phyloP scores from a whole-genome alignment of 2,113 vertebrate species.

The Oryzias woworae region DNA sequence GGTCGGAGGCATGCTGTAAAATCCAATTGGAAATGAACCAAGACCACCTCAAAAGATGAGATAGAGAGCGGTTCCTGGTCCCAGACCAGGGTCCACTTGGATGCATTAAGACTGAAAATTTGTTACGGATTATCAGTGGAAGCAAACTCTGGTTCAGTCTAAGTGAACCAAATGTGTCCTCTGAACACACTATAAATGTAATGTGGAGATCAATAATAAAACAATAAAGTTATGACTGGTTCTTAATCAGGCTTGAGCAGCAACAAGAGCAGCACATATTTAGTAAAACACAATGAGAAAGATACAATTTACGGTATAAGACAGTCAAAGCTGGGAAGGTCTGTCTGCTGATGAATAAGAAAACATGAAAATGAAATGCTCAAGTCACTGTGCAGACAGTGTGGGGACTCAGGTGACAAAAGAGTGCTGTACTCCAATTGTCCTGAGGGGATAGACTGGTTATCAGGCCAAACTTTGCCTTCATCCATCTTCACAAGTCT shows the following conservation, averaged over 20 bases:
- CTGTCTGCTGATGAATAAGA: conserved; percentile 56
- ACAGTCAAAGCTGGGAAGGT: conserved; percentile 23
- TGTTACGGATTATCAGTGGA: too few relatives aligned
- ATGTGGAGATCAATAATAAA: neutral
- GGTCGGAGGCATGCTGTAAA: too few relatives aligned
- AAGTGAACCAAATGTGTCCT: too few relatives aligned
- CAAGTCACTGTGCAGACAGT: conserved; percentile 62
- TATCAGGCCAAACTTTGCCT: conserved; percentile 63
- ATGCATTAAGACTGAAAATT: too few relatives aligned
- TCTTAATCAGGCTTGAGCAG: neutral
- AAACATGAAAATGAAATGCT: conserved; percentile 67
- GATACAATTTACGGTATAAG: conserved; percentile 4
- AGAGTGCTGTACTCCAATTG: conserved; percentile 43
- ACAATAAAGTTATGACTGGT: neutral
- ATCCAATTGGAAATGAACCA: too few relatives aligned
- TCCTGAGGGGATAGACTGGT: conserved; percentile 61
- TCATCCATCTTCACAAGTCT: conserved; percentile 70
- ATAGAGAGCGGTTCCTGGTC: too few relatives aligned
- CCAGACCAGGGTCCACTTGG: too few relatives aligned
- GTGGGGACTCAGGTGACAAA: conserved; percentile 60
- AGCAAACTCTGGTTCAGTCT: too few relatives aligned
- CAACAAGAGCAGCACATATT: conserved; percentile 9
- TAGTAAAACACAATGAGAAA: conserved; percentile 27
- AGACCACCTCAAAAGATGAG: too few relatives aligned
- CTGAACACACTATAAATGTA: too few relatives aligned